phyloP scores from a whole-genome alignment of 2,113 vertebrate species.

The Anolis sagrei region DNA sequence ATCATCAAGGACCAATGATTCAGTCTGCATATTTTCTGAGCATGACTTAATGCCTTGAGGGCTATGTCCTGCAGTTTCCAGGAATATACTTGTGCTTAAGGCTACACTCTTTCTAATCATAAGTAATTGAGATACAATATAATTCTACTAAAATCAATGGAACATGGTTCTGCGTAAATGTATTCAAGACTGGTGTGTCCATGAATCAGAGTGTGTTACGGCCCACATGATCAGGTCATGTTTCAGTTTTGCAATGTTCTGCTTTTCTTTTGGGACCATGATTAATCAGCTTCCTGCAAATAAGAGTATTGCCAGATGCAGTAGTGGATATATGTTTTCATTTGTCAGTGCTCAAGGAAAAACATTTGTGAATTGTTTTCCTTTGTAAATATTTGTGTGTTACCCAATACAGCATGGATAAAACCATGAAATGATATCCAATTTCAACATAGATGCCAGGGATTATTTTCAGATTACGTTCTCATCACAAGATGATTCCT shows the following conservation, averaged over 20 bases:
- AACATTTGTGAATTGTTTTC: not conserved
- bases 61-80: not conserved
- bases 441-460: not conserved
- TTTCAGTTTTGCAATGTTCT: constrained; percentile 39
- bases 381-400: constrained; percentile 1
- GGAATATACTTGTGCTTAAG: not conserved
- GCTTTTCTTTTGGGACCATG: not conserved
- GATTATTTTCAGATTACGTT: not conserved
- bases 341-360: not conserved
- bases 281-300: constrained; percentile 23
- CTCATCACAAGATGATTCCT: not conserved
- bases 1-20: not conserved
- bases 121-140: not conserved
- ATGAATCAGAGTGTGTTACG: not conserved
- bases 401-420: constrained; percentile 9
- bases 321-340: not conserved
- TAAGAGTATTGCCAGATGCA: not conserved
- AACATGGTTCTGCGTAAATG: not conserved
- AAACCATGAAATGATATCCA: constrained; percentile 1
- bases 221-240: constrained; percentile 5
- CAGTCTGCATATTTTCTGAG: not conserved
- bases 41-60: not conserved
- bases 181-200: not conserved
- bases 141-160: not conserved
- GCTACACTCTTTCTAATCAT: not conserved